Percentiles rank a stretch among this genome's conserved stretches.
Conservation (phyloP, 92 coral and sea anemone genomes). For the Siderastrea siderea region DNA sequence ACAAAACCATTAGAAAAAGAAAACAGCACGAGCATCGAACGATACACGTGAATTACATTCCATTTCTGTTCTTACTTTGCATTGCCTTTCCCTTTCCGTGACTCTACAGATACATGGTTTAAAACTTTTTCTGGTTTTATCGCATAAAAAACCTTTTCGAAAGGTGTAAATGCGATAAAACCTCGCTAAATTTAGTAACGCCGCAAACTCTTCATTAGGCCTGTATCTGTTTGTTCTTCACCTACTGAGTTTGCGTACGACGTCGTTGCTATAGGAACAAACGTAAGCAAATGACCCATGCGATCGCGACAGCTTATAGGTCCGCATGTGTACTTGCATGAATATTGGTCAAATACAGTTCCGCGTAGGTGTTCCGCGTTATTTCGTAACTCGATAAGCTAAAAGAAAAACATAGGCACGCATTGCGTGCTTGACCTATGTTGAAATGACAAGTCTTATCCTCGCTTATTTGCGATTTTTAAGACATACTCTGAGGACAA, state of each 20-base stretch:
- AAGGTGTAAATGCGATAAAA: slow-evolving; percentile 1
- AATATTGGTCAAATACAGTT: too few species aligned
- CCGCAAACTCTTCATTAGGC: background rate
- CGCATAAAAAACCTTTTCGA: background rate
- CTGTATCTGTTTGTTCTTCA: background rate
- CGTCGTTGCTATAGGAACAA: slow-evolving; percentile 35
- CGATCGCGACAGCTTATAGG: background rate
- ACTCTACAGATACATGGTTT: slow-evolving; percentile 25
- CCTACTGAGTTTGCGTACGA: slow-evolving; percentile 42
- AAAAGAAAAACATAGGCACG: too few species aligned
- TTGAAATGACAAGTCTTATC: too few species aligned
- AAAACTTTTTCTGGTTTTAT: background rate
- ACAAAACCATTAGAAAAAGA: background rate
- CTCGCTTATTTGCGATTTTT: too few species aligned
- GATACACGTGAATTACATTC: slow-evolving; percentile 5
- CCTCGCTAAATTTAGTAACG: background rate
- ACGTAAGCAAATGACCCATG: background rate
- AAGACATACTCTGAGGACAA: too few species aligned
- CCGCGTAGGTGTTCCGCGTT: too few species aligned
- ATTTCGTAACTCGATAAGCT: too few species aligned
- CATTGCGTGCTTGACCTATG: too few species aligned
- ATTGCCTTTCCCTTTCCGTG: slow-evolving; percentile 19
- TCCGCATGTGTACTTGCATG: background rate
- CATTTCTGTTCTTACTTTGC: slow-evolving; percentile 30
- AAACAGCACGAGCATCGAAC: slow-evolving; percentile 31